A percentile compares a stretch with the other conserved stretches of the same genome.
These are phyloP conservation scores for Pristionchus arcanus DNA, from an alignment of 2,888 invertebrate species.

Conservation along the genomic window DNA sequence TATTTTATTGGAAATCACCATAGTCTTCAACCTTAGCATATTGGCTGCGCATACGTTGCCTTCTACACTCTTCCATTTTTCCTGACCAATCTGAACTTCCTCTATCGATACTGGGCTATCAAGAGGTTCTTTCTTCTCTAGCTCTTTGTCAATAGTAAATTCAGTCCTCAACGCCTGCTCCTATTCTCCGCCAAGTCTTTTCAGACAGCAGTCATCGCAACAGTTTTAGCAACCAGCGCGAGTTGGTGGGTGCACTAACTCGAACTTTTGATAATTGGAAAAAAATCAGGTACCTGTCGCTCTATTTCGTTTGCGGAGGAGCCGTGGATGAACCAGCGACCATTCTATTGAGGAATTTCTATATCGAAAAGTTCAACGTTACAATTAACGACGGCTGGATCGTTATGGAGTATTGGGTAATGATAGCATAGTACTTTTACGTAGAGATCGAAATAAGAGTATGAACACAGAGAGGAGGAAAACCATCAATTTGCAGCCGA, in stretches of 20 bases:
- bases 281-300: background rate
- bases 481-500: background rate
- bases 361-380: background rate
- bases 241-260: background rate
- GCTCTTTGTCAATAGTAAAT: background rate
- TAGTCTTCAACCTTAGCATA: background rate
- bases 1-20: background rate
- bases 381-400: slow-evolving; percentile 32
- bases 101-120: slow-evolving; percentile 38
- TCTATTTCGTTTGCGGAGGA: background rate
- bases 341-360: background rate
- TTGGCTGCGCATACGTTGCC: background rate
- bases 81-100: background rate
- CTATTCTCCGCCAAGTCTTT: background rate
- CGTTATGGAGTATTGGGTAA: background rate
- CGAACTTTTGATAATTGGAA: no score
- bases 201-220: background rate
- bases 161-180: background rate
- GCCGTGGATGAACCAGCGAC: background rate
- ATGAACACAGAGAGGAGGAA: no score
- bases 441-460: no score
- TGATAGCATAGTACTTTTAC: no score
- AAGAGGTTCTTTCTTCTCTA: background rate
- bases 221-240: background rate
- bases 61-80: slow-evolving; percentile 12